Base-by-base conservation (phyloP, 2,113 vertebrate genomes). In the Numenius arquata region DNA sequence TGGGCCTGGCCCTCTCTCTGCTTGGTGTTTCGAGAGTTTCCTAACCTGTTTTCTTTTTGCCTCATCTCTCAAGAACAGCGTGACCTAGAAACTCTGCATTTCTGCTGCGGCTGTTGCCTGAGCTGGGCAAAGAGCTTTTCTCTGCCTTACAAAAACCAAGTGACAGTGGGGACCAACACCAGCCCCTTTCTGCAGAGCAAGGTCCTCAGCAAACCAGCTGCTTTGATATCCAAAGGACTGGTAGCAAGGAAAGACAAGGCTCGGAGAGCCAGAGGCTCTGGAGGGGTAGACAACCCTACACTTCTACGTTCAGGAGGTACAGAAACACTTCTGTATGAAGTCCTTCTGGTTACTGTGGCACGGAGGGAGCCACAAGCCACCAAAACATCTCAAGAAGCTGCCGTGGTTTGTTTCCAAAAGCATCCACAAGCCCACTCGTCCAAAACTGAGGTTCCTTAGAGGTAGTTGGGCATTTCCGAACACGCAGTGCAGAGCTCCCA, bases 1-100 rank as follows among this genome's bases (percentile, higher is more conserved):
- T 48, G 58, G 50, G 50, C n/a, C 63, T 48, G 62, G 71, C 38
- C 52, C 30, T 53, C 82, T 68, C 2, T 0, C 62, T 82, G 41
- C 38, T 32, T 16, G 18, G 83, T 89, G 84, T 87, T 95, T 72
- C 3, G 5, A 52, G 70, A 63, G 45, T 17, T 63, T 91, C 88
- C 77, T 87, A 93, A 88, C 19, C 66, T 72, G 58, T 55, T 87
- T 93, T 87, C 76, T 65, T 81, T 74, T 80, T 78, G 48, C 88
- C 38, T 91, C 53, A 30, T 87, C 41, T 34, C 66, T 84, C 58
- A 73, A 73, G 94, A 94, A 20, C 84, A 91, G 40, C 2, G 0
- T 40, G 58, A 95, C 84, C 89, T 88, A 79, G 86, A 95, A 97
- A 93, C 53, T 56, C 79, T 43, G 40, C 10, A 3, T 89, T 78